phyloP scores from a whole-genome alignment of 2,888 invertebrate genomes.

The Luperina nickerlii region DNA sequence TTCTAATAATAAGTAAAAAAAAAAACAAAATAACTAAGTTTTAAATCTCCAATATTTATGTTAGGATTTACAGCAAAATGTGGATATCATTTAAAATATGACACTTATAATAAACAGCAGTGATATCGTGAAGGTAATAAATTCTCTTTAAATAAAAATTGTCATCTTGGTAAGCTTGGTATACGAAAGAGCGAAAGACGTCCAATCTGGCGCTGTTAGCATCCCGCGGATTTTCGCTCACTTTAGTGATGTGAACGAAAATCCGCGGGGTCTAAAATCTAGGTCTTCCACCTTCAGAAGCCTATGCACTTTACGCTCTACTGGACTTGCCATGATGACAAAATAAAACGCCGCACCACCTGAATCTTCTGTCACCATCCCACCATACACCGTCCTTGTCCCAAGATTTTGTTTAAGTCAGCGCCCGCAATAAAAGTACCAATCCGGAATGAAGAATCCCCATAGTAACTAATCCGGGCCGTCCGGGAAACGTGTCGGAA shows the following conservation, averaged over 20 bases:
- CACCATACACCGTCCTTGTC: conserved; percentile 2
- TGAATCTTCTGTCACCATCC: not conserved
- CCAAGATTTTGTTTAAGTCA: conserved; percentile 54
- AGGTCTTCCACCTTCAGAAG: not conserved
- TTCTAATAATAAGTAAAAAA: no score
- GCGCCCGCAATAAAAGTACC: conserved; percentile 52
- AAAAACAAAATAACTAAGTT: no score
- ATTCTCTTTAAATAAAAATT: not conserved
- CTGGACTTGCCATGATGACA: not conserved
- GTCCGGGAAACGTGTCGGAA: conserved; percentile 53
- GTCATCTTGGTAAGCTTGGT: not conserved
- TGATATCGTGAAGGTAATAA: not conserved
- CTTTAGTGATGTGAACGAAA: no score
- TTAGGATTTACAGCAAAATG: no score
- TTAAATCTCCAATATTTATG: no score
- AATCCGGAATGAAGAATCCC: conserved; percentile 50
- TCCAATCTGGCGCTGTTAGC: not conserved
- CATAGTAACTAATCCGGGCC: conserved; percentile 48
- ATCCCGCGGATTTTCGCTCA: not conserved
- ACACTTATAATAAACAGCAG: not conserved
- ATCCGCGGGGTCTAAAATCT: no score
- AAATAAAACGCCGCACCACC: not conserved
- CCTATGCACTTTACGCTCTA: not conserved
- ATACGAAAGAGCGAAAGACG: no score
- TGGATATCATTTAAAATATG: no score